Conservation (phyloP, 2,888 invertebrate genomes). For the Hirudinaria manillensis region DNA sequence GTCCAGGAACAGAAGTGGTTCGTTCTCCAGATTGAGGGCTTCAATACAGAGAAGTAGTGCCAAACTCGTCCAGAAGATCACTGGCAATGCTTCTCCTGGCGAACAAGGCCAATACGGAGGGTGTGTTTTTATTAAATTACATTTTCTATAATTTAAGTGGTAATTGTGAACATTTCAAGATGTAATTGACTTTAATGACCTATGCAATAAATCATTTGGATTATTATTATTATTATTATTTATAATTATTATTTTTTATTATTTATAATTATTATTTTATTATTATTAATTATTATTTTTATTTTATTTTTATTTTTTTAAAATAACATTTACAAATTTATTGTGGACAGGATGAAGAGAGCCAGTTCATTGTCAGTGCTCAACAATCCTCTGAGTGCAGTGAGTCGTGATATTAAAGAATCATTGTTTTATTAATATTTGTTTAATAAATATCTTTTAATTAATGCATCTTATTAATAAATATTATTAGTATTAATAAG, state of each 20-base stretch:
- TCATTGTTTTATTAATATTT: no score
- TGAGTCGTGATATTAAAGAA: neutral
- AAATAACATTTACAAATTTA: no score
- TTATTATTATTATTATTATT: neutral
- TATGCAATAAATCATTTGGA: neutral
- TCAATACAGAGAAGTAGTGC: conserved; percentile 66
- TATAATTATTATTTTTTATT: no score
- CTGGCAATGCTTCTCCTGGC: conserved; percentile 16
- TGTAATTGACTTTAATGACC: no score
- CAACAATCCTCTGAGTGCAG: conserved; percentile 24
- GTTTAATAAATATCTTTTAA: no score
- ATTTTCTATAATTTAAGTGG: neutral
- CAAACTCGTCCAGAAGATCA: conserved; percentile 65
- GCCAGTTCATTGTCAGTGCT: conserved; percentile 35
- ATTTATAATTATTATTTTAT: neutral
- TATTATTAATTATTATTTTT: neutral
- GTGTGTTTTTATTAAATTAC: neutral
- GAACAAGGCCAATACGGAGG: neutral
- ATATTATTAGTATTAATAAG: neutral
- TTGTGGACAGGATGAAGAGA: conserved; percentile 35
- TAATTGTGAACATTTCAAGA: neutral
- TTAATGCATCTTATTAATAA: no score
- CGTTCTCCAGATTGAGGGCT: conserved; percentile 67
- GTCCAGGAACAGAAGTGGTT: conserved; percentile 60
- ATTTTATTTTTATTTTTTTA: neutral